Evolutionary conservation across 2,113 vertebrate genomes (phyloP).

Genomic region (Stictonetta naevosa): DNA sequence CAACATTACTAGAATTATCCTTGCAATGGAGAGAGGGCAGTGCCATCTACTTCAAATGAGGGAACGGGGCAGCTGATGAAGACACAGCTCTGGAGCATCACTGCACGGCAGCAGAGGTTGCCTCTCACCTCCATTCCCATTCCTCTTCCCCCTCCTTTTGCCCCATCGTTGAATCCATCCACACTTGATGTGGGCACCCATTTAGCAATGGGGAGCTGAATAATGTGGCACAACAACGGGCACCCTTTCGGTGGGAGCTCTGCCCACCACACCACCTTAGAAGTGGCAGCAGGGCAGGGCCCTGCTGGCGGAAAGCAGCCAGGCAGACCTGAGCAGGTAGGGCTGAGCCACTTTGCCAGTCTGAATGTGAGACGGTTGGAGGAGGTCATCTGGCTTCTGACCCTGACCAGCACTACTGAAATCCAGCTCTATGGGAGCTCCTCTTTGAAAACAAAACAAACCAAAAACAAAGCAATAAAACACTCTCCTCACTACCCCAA

Average conservation of each 20-base stretch:
- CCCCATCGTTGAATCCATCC: neutral
- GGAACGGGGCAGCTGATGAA: neutral
- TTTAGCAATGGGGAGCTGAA: neutral
- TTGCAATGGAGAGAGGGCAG: neutral
- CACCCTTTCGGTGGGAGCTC: neutral
- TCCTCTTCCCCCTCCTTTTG: neutral
- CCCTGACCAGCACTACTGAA: neutral
- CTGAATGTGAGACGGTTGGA: neutral
- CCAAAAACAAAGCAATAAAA: too few species aligned
- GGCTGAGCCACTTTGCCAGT: neutral
- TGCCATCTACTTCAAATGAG: rapidly evolving
- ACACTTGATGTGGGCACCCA: rapidly evolving
- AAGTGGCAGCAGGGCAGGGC: neutral
- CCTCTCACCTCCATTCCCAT: rapidly evolving
- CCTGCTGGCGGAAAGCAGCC: neutral
- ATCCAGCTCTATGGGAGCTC: neutral
- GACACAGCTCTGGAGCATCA: neutral
- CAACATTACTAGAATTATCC: neutral
- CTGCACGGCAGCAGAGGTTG: neutral
- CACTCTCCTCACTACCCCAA: too few species aligned
- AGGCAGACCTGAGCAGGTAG: neutral
- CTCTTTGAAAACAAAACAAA: neutral
- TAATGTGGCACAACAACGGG: neutral
- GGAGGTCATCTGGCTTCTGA: neutral
- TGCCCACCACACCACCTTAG: neutral